These are phyloP conservation scores for Campoletis raptor DNA, from an alignment of 2,888 invertebrate genomes.

Conservation along the genomic window DNA sequence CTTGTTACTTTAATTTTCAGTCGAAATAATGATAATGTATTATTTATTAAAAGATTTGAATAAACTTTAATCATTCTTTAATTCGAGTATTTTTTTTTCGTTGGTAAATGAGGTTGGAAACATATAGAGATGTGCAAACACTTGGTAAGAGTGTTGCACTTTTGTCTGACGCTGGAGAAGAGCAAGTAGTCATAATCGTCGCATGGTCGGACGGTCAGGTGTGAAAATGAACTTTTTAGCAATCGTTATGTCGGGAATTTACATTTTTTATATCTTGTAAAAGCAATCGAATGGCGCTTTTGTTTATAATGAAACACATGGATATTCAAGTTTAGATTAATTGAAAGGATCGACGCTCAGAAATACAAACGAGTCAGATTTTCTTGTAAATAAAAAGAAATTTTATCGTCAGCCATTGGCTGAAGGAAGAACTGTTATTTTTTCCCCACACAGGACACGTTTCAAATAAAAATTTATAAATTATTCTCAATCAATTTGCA, in stretches of 20 bases:
- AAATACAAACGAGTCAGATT: not conserved
- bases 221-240: not conserved
- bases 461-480: no score
- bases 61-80: not conserved
- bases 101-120: conserved; percentile 28
- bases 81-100: conserved; percentile 11
- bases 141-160: conserved; percentile 19
- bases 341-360: not conserved
- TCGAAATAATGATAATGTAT: not conserved
- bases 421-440: no score
- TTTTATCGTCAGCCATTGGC: not conserved
- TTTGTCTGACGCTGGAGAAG: conserved; percentile 24
- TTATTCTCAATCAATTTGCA: no score
- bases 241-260: not conserved
- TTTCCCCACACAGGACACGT: no score
- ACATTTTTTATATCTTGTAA: not conserved
- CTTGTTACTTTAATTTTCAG: not conserved
- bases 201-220: conserved; percentile 43
- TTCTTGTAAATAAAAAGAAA: not conserved
- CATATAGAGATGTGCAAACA: conserved; percentile 40
- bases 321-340: not conserved
- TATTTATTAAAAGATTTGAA: not conserved
- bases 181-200: conserved; percentile 54
- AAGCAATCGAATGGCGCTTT: not conserved
- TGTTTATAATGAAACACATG: not conserved